phyloP scores from a whole-genome alignment of 2,888 invertebrate genomes.

The Julus scanicus region DNA sequence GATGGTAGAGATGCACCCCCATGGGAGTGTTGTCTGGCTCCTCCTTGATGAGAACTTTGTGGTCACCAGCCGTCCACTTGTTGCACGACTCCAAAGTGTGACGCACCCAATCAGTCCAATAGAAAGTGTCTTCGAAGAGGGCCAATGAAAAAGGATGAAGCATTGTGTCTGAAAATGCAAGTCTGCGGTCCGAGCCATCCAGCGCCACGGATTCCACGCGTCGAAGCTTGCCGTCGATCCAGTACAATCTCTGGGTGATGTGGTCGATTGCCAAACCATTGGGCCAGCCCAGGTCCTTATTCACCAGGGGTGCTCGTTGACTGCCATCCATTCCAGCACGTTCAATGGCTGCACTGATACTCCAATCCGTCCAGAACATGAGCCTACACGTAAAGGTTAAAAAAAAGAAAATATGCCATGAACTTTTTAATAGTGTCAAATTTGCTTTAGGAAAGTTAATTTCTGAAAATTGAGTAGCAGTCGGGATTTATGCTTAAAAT shows the following conservation, averaged over 20 bases:
- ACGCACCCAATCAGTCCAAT: conserved; percentile 89
- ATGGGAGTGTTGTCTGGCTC: conserved; percentile 67
- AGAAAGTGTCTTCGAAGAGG: conserved; percentile 87
- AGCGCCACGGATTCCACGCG: conserved; percentile 80
- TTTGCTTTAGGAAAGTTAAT: too few relatives aligned
- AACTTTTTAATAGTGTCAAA: too few relatives aligned
- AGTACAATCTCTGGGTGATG: conserved; percentile 83
- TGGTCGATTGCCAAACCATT: conserved; percentile 87
- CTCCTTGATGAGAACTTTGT: conserved; percentile 70
- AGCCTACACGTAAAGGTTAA: conserved; percentile 68
- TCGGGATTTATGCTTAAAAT: too few relatives aligned
- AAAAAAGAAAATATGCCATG: too few relatives aligned
- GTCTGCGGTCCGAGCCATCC: conserved; percentile 73
- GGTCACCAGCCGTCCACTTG: conserved; percentile 79
- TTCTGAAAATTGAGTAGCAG: too few relatives aligned
- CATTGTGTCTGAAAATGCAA: conserved; percentile 72
- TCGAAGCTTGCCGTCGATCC: conserved; percentile 83
- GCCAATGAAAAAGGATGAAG: conserved; percentile 85
- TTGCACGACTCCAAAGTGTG: conserved; percentile 80
- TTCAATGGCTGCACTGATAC: conserved; percentile 77
- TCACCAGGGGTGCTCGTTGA: conserved; percentile 72
- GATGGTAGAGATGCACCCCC: conserved; percentile 82
- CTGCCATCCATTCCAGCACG: conserved; percentile 87
- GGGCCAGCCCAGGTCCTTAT: conserved; percentile 78
- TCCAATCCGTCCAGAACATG: conserved; percentile 96